A percentile compares a stretch with the other conserved stretches of the same genome.
phyloP scores from a whole-genome alignment of 1,140 invertebrate genomes.

The Carcinoscorpius rotundicauda region DNA sequence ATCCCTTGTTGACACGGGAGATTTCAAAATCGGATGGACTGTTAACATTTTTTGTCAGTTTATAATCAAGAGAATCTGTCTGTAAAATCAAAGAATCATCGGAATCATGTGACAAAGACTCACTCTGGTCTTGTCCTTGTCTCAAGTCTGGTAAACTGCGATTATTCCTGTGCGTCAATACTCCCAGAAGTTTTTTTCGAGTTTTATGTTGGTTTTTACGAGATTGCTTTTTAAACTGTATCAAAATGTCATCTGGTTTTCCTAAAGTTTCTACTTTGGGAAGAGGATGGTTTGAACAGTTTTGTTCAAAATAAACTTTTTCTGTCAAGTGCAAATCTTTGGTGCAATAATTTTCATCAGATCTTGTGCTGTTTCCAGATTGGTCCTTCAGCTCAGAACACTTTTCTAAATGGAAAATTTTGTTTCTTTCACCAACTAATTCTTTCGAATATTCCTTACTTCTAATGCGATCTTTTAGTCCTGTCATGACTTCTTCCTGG shows the following conservation, averaged over 20 bases:
- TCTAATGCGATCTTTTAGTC: no score
- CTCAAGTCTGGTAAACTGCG: slow-evolving; percentile 80
- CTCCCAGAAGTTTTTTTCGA: slow-evolving; percentile 75
- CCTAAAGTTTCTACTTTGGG: slow-evolving; percentile 25
- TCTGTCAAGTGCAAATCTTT: slow-evolving; percentile 16
- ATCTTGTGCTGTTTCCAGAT: slow-evolving; percentile 8
- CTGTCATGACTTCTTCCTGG: neutral
- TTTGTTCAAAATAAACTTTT: slow-evolving; percentile 3
- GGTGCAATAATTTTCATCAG: slow-evolving; percentile 11
- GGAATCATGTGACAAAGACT: slow-evolving; percentile 10
- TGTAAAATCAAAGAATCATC: slow-evolving; percentile 13
- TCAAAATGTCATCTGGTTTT: slow-evolving; percentile 10
- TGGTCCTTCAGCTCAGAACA: neutral
- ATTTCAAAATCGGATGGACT: neutral
- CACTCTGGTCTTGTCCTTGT: slow-evolving; percentile 42
- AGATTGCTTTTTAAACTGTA: slow-evolving; percentile 11
- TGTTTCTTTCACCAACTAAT: no score
- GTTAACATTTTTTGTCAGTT: neutral
- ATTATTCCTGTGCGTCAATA: slow-evolving; percentile 73
- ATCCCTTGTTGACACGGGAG: neutral
- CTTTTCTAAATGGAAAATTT: neutral
- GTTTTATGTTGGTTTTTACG: slow-evolving; percentile 85
- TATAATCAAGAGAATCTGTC: neutral
- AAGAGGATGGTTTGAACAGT: slow-evolving; percentile 7
- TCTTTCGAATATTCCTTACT: no score